A percentile compares a stretch with the other conserved stretches of the same genome.
Evolutionary conservation across 2,888 invertebrate species (phyloP).

Genomic region (Drosophila anomalipes): DNA sequence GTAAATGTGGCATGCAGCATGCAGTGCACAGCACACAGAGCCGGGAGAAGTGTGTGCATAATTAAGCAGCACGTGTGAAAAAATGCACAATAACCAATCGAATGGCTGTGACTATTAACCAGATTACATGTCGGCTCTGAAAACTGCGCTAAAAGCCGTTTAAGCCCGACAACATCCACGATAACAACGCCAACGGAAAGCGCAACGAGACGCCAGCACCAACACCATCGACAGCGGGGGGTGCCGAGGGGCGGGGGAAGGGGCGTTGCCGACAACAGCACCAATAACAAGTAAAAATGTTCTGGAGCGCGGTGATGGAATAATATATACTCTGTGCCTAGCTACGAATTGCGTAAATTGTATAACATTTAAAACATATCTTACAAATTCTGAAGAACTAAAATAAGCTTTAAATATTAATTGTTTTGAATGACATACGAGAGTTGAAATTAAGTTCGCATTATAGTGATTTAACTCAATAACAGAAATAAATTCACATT

Average conservation of each 20-base stretch:
- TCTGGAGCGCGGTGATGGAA: no score
- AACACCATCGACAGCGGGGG: background rate
- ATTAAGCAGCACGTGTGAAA: constrained; percentile 56
- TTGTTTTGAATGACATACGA: background rate
- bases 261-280: constrained; percentile 37
- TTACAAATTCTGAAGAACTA: no score
- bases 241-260: background rate
- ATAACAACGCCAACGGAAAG: constrained; percentile 44
- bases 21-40: background rate
- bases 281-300: constrained; percentile 38
- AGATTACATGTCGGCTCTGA: constrained; percentile 79
- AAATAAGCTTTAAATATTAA: background rate
- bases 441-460: no score
- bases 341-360: background rate
- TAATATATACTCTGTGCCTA: background rate
- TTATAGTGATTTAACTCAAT: background rate
- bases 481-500: background rate
- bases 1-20: background rate
- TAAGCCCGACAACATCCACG: constrained; percentile 59
- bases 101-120: constrained; percentile 77
- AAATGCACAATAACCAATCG: constrained; percentile 36
- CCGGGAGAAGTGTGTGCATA: constrained; percentile 22
- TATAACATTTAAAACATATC: background rate
- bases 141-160: constrained; percentile 78
- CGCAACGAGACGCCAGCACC: constrained; percentile 36